Base-by-base conservation (phyloP, 2,113 vertebrate species). In the Pluvianellus socialis region DNA sequence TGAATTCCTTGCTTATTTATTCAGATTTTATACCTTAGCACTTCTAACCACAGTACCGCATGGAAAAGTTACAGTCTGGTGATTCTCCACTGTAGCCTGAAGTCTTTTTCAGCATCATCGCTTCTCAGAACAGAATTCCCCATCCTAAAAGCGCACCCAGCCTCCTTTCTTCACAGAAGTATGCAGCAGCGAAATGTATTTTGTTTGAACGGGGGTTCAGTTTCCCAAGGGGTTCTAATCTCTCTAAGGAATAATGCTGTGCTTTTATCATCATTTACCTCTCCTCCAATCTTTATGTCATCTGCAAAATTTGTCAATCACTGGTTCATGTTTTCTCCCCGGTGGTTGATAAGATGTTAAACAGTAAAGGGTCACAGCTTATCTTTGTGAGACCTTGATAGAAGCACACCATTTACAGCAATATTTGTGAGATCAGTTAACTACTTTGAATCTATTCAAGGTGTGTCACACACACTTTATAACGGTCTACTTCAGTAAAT, bases 231-330 rank as follows among this genome's bases (percentile, higher is more conserved):
- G 73, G 14, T 94, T 92, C 70, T 87, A 88, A 95, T 95, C 52
- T 94, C 85, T 85, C 77, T 58, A 62, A 85, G 80, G 73, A 95
- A 89, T 91, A 95, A 88, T 82, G 50, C 20, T 62, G 30, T 32
- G 45, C 49, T 90, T 53, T 87, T 92, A 94, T 87, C 61, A 68
- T 73, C 58, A 24, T 92, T 94, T 95, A 81, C 35, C 53, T 89
- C 76, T 91, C 38, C 23, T 83, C 66, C 74, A 90, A 66, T 95
- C 91, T 95, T 82, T 40, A 22, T 88, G 81, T 94, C 90, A 91
- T 96, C 91, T 88, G 53, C 50, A 88, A 91, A 94, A 62, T 97
- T 96, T 94, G 84, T 94, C 94, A 96, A 91, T 96, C 88, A 91
- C 13, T 24, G 38, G 40, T 89, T 85, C 35, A 20, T 33, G 66